phyloP scores from a whole-genome alignment of 2,113 vertebrate species.

The Hippolais icterina region DNA sequence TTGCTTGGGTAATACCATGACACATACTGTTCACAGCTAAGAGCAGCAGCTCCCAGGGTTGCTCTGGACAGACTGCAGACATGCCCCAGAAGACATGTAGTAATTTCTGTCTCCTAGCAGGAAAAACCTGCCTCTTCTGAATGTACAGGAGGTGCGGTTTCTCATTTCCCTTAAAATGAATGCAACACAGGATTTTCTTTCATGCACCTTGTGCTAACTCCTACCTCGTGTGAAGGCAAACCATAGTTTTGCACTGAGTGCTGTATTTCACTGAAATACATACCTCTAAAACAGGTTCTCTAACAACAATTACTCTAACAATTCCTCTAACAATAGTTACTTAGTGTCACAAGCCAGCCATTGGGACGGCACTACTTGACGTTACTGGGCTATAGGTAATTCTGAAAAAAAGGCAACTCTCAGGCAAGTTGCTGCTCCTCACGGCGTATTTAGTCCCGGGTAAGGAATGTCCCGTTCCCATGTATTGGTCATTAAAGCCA shows the following conservation, averaged over 20 bases:
- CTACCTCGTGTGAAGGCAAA: not conserved
- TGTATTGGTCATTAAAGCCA: constrained; percentile 42
- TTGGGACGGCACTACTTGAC: not conserved
- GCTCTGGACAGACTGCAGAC: not conserved
- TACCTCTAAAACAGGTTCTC: not conserved
- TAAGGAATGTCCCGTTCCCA: not conserved
- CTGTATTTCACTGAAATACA: not conserved
- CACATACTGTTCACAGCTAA: not conserved
- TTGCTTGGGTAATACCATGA: not conserved
- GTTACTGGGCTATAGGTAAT: not conserved
- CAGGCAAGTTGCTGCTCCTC: not conserved
- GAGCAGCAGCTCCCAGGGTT: not conserved
- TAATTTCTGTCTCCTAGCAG: not conserved
- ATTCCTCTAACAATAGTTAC: not conserved
- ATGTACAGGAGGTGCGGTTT: not conserved
- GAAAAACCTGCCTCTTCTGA: not conserved
- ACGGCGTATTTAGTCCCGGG: accelerated
- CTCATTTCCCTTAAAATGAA: not conserved
- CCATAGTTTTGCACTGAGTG: accelerated
- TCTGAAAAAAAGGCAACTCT: not conserved
- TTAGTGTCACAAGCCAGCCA: not conserved
- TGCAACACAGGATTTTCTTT: not conserved
- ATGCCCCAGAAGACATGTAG: not conserved
- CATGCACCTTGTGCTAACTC: not conserved
- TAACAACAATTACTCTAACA: not conserved